Base-by-base conservation (phyloP, 1,140 invertebrate genomes). In the Arctopsyche grandis region DNA sequence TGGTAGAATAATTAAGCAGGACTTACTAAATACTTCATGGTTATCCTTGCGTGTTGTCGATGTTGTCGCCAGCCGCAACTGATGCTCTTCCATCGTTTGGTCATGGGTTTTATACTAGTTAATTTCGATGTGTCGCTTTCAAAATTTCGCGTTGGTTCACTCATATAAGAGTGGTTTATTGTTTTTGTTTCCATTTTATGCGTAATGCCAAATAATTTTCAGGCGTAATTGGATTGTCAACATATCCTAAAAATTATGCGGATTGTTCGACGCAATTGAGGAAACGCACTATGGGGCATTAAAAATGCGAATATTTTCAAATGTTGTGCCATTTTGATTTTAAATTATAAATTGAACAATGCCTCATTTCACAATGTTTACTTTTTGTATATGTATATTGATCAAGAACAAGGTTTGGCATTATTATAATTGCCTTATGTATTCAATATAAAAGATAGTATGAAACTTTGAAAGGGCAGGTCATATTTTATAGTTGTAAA, bases 111-210 rank as follows among this genome's bases (percentile, higher is more conserved):
- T 75, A 75, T 75, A 75, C 48, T 75, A 5, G 0, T 56, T 9
- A 38, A n/a, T 9, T 75, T 75, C 26, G 19, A 16, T 74, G 5
- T 21, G 9, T 21, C 9, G 19, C 73, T 75, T 75, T 75, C 73
- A n/a, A 75, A 75, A 58, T 38, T 26, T 75, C 73, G 52, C 73
- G 48, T 75, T 75, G 73, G 52, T 74, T 52, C 48, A 44, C 16
- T 75, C 73, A 75, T 10, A 58, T 58, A 16, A 75, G 19, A 52
- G 16, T 74, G 70, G 22, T 19, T 24, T 16, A 60, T 10, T 60
- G n/a, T 10, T 29, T 29, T 5, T 22, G 56, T 29, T 4, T 7
- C 9, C 7, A 70, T 60, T 26, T 74, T 1, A 75, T 75, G 48
- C 5, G 58, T 75, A 26, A 75, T 75, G 16, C n/a, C 22, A 74